Evolutionary conservation across 2,113 vertebrate species (phyloP).

Genomic region (Cyanoderma ruficeps): DNA sequence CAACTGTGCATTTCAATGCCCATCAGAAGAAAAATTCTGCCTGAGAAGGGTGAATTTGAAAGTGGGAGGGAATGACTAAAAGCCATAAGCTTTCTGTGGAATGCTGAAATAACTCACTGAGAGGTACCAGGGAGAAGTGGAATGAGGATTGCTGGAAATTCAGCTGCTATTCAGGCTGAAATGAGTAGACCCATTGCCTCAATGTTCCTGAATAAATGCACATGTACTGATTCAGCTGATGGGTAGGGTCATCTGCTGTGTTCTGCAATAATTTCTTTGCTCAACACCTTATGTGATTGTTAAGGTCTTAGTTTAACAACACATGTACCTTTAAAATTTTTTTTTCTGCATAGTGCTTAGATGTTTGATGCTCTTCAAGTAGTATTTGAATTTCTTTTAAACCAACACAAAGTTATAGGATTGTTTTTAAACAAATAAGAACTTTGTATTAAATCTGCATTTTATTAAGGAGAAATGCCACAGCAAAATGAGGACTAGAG

Average conservation of each 20-base stretch:
- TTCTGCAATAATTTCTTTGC: neutral
- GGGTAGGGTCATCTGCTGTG: neutral
- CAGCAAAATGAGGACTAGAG: neutral
- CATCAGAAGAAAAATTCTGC: neutral
- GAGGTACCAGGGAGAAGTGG: neutral
- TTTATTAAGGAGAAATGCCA: neutral
- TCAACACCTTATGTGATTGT: neutral
- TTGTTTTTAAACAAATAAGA: neutral
- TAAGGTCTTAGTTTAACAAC: neutral
- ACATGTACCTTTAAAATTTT: neutral
- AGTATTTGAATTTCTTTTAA: neutral
- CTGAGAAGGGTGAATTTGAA: neutral
- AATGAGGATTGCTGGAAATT: neutral
- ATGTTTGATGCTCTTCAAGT: neutral
- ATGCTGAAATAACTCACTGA: neutral
- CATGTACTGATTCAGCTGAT: neutral
- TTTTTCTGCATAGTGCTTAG: neutral
- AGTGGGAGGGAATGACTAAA: neutral
- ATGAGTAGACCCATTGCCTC: neutral
- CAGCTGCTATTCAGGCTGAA: neutral
- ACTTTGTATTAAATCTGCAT: neutral
- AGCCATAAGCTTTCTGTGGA: neutral
- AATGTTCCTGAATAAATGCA: neutral
- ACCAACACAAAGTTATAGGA: neutral
- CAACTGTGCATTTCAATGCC: neutral